Conservation (phyloP, 2,797 vertebrate species). For the Phrynocephalus forsythii region DNA sequence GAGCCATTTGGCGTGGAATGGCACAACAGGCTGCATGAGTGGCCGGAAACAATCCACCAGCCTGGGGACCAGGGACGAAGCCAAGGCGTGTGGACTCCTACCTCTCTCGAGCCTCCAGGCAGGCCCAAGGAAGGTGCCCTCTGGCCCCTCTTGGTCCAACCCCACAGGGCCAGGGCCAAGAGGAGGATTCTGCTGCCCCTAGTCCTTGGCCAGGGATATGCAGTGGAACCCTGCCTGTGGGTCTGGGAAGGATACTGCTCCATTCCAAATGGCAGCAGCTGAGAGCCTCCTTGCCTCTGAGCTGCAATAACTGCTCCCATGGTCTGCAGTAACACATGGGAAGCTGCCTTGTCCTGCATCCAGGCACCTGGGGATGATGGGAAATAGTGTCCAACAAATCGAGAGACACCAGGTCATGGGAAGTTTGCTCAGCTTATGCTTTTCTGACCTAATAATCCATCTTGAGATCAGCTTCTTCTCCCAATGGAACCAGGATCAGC, state of each 20-base stretch:
- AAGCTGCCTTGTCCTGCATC: neutral
- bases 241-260: no score
- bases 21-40: neutral
- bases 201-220: no score
- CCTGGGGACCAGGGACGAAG: no score
- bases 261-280: no score
- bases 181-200: no score
- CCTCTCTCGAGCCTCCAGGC: neutral
- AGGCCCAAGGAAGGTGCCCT: neutral
- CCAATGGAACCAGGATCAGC: neutral
- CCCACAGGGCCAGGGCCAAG: neutral
- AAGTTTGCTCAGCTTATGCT: neutral
- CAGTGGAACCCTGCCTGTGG: no score
- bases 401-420: neutral
- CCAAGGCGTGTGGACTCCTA: neutral
- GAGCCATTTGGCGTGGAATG: neutral
- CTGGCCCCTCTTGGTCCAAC: neutral
- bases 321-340: neutral
- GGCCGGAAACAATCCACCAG: no score
- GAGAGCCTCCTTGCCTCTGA: no score
- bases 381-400: neutral
- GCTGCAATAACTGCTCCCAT: neutral
- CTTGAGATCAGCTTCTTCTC: neutral
- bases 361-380: neutral
- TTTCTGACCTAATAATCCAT: neutral